Conservation (phyloP, 2,888 invertebrate species). For the Gastrophysa polygoni region DNA sequence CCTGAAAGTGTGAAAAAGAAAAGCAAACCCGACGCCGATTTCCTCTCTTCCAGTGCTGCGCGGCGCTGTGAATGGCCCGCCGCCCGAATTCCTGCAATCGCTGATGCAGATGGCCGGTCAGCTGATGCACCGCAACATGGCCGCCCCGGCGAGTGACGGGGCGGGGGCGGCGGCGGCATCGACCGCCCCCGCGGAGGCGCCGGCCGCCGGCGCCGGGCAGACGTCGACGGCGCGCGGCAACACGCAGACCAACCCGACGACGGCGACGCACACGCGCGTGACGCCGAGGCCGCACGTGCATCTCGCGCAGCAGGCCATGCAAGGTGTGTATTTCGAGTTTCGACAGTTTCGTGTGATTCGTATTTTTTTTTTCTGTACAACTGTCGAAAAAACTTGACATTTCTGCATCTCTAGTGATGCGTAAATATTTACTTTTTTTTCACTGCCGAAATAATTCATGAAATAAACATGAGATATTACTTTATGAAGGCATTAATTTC, state of each 20-base stretch:
- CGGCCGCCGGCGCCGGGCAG: conserved; percentile 11
- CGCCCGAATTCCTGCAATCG: conserved; percentile 63
- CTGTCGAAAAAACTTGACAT: no score
- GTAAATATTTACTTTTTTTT: no score
- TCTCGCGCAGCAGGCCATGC: conserved; percentile 64
- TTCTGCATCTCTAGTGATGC: no score
- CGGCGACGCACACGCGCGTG: conserved; percentile 72
- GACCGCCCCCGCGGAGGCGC: conserved; percentile 28
- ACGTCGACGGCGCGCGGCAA: conserved; percentile 59
- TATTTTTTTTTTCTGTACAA: no score
- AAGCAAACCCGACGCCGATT: no score
- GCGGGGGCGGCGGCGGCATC: conserved; percentile 37
- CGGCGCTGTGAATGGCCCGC: conserved; percentile 55
- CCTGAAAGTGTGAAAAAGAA: no score
- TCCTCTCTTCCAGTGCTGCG: conserved; percentile 53
- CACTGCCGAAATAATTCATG: no score
- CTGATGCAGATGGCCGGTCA: conserved; percentile 63
- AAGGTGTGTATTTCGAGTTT: no score
- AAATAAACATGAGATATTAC: no score
- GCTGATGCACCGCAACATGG: conserved; percentile 50
- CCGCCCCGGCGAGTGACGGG: conserved; percentile 38
- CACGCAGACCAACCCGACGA: conserved; percentile 73
- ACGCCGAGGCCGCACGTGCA: conserved; percentile 73
- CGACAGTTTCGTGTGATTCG: no score
- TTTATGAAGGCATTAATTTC: no score